Conservation (phyloP, 30 jellyfish, hydroid and myxozoan species). For the Hydra vulgaris region DNA sequence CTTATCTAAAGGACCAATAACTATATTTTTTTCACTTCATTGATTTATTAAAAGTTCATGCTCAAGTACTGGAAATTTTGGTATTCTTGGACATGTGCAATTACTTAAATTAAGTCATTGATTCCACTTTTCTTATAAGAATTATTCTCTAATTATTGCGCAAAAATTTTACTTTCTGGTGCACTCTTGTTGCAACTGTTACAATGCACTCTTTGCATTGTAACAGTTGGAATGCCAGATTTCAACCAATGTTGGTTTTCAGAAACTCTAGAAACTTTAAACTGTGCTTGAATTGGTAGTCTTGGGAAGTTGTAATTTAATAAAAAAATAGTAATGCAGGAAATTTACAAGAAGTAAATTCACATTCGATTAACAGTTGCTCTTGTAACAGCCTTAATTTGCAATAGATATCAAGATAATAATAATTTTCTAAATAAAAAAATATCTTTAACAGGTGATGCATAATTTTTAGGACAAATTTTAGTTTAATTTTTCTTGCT, state of each 20-base stretch:
- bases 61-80: neutral
- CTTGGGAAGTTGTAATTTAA: neutral
- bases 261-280: neutral
- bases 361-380: neutral
- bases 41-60: neutral
- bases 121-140: neutral
- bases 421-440: neutral
- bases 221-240: neutral
- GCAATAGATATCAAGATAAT: neutral
- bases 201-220: neutral
- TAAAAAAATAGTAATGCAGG: neutral
- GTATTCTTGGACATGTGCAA: neutral
- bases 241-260: neutral
- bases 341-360: neutral
- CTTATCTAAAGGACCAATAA: neutral
- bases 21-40: neutral
- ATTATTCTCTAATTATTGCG: neutral
- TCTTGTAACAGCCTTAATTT: neutral
- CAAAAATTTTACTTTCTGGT: neutral
- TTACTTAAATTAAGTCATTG: neutral
- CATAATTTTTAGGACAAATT: too few relatives aligned
- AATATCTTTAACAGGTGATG: too few relatives aligned
- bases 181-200: too few relatives aligned
- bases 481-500: neutral
- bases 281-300: neutral